Evolutionary conservation across 1,140 invertebrate genomes (phyloP), one percentile per base, ranked within the genome.

Genomic region (Pogonus chalceus): DNA sequence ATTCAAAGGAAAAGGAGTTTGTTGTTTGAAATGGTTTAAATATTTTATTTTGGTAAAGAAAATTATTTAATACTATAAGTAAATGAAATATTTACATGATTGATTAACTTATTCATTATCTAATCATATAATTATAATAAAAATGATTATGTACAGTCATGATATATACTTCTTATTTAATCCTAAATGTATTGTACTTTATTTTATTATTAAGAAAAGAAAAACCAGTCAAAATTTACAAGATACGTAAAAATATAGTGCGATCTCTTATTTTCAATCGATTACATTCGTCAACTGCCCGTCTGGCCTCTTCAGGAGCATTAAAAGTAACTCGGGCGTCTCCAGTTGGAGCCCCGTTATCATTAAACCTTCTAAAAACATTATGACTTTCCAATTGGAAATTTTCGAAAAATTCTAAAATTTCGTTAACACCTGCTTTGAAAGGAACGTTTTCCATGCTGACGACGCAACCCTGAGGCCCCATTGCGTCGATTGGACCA

Each of bases 311-410:
- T 16, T 79, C 75, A 0, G 85, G 82, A 1, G 79, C 79, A 0
- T 74, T 73, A 63, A 97, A 92, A 0, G 87, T 82, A 0, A 96
- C 85, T 7, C 90, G 79, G 1, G 90, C 90, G 68, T 96, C 92
- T 0, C 91, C 90, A 1, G 92, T 93, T 0, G 90, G 84, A 68
- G 85, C 82, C 0, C 89, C 87, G 46, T 83, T 81, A 23, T 91
- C 87, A 65, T 91, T 88, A 68, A 86, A 93, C 1, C 89, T 74
- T 23, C 90, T 66, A 53, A 92, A 88, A 2, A 93, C 81, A 59
- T 90, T 84, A 56, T 89, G 82, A 0, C 83, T 76, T 9, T 80
- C 79, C 0, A 90, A 65, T 43, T 85, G 79, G 59, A 83, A 92
- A 18, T 84, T 86, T 0, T 78, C 69, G 61, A 97, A 94, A 65